Conservation (phyloP, 2,113 vertebrate genomes). For the Callospermophilus lateralis region DNA sequence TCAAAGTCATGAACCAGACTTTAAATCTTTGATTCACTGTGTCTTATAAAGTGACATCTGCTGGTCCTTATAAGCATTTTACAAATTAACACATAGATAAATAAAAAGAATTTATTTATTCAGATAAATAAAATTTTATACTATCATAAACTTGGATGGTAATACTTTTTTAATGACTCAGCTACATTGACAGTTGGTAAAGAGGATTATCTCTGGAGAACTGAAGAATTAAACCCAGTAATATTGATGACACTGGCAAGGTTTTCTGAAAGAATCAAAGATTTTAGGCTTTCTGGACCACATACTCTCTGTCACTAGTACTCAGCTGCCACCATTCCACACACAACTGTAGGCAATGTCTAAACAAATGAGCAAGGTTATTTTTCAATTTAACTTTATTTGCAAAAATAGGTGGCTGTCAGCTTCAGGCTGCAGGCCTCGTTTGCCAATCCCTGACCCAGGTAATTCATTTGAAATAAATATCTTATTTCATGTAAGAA, state of each 20-base stretch:
- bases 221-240: neutral
- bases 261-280: neutral
- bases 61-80: neutral
- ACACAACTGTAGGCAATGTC: neutral
- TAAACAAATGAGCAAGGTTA: neutral
- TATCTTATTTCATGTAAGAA: constrained; percentile 10
- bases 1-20: neutral
- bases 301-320: neutral
- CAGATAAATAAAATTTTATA: neutral
- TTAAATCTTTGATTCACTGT: neutral
- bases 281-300: neutral
- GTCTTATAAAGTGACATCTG: neutral
- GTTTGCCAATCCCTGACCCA: neutral
- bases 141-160: neutral
- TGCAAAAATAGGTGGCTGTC: neutral
- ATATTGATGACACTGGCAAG: neutral
- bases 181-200: neutral
- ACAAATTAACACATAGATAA: neutral
- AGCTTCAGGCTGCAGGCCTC: neutral
- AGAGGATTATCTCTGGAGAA: neutral
- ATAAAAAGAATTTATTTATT: neutral
- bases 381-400: neutral
- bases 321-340: too few species aligned
- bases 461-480: constrained; percentile 21
- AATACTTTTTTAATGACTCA: neutral